Base-by-base conservation (phyloP, 1,140 invertebrate species). In the Dendroctonus ponderosae region DNA sequence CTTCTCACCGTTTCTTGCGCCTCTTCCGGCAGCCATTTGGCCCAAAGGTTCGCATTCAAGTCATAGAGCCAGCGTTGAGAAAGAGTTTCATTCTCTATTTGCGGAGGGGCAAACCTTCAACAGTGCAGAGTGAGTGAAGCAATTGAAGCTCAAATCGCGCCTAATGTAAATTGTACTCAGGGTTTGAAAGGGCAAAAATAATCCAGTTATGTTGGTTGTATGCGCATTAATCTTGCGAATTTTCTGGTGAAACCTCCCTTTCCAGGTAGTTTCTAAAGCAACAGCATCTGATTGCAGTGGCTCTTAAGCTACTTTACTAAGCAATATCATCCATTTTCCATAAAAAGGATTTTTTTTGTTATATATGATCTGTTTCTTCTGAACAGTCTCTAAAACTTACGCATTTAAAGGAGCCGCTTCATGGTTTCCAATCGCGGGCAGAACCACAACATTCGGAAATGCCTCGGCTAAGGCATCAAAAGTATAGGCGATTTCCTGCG, bases 371-470 rank as follows among this genome's bases (percentile, higher is more conserved):
- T n/a, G n/a, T n/a, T n/a, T n/a, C n/a, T n/a, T n/a, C n/a, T n/a
- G n/a, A n/a, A n/a, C n/a, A n/a, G n/a, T n/a, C n/a, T n/a, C n/a
- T n/a, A n/a, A n/a, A n/a, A n/a, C 83, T 85, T 81, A 93, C 89
- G 88, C 85, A 80, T 96, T 94, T 9, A 91, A 82, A 3, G 93
- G 93, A 78, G 91, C 85, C 48, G 90, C 83, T 79, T 97, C 94
- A 72, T 97, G 94, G 76, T 97, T 97, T 48, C 93, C 93, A 43
- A 96, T 78, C 43, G 87, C 83, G 8, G 89, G 86, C 74, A 87
- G 87, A 3, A 96, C 81, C 1, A 83, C 79, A 37, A 83, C 86
- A 53, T 87, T 80, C 0, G 84, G 82, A 70, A 94, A 90, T 15
- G 82, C 81, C 49, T 83, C 74, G 5, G 82, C 80, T n/a, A 94